Percentiles rank a stretch among this genome's conserved stretches.
Evolutionary conservation across 2,797 vertebrate genomes (phyloP).

Genomic region (Phrynocephalus forsythii): DNA sequence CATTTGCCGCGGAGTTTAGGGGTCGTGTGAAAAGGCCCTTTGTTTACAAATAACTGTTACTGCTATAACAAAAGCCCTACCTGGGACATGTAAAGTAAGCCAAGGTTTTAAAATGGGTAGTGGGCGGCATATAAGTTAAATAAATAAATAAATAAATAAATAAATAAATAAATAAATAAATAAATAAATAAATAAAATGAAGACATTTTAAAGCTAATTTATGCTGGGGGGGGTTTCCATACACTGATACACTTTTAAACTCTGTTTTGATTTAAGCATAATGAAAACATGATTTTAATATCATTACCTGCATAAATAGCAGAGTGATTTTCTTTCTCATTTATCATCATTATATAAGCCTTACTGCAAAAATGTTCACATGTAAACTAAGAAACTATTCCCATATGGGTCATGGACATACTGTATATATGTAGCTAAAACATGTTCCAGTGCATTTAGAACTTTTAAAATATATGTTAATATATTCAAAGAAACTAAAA

Average conservation of each 20-base stretch:
- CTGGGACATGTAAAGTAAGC: not conserved
- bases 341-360: not conserved
- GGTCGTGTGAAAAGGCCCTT: too few species aligned
- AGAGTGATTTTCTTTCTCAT: not conserved
- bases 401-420: not conserved
- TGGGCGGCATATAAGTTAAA: too few species aligned
- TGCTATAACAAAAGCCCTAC: not conserved
- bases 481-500: not conserved
- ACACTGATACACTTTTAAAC: too few species aligned
- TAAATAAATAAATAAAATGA: not conserved
- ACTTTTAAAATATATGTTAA: not conserved
- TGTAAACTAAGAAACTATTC: not conserved
- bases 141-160: too few species aligned
- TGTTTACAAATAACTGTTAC: too few species aligned
- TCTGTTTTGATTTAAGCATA: too few species aligned
- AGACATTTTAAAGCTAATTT: too few species aligned
- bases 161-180: too few species aligned
- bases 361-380: not conserved
- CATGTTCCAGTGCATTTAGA: not conserved
- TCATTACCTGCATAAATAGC: not conserved
- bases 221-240: too few species aligned
- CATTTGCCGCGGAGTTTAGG: too few species aligned
- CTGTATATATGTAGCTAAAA: not conserved
- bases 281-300: not conserved
- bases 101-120: too few species aligned